Evolutionary conservation across 2,113 vertebrate species (phyloP).

Genomic region (Morphnarchus princeps): DNA sequence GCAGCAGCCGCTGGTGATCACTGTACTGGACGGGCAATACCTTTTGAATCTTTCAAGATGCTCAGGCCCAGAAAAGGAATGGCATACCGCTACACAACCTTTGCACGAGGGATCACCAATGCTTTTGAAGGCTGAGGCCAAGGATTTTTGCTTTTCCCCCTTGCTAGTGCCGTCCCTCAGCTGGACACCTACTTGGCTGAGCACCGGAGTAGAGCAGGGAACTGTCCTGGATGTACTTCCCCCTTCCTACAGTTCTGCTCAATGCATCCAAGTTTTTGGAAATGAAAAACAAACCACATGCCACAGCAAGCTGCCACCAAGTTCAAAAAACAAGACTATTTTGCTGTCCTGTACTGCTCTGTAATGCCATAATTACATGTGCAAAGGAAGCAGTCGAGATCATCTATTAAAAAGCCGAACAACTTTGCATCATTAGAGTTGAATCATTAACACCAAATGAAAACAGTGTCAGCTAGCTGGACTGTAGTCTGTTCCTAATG

Average conservation of each 20-base stretch:
- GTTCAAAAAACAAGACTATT: not conserved
- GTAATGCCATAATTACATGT: not conserved
- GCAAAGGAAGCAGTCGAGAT: not conserved
- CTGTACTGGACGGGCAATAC: fast-evolving
- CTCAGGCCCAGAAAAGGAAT: not conserved
- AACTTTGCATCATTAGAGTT: not conserved
- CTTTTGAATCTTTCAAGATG: not conserved
- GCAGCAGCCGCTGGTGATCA: fast-evolving
- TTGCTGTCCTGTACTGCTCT: not conserved
- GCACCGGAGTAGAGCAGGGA: not conserved
- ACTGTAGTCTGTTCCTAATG: not conserved
- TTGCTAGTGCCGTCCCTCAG: not conserved
- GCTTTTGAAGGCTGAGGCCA: not conserved
- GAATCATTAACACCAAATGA: not conserved
- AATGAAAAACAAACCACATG: not conserved
- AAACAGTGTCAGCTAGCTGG: not conserved
- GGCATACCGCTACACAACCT: not conserved
- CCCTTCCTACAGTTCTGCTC: not conserved
- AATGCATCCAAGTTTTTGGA: not conserved
- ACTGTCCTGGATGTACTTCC: not conserved
- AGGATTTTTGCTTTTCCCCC: not conserved
- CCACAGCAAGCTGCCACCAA: not conserved
- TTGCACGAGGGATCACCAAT: fast-evolving
- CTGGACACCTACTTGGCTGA: not conserved
- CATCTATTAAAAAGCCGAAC: not conserved